Conservation (phyloP, 1,140 invertebrate genomes). For the Elymnias hypermnestra region DNA sequence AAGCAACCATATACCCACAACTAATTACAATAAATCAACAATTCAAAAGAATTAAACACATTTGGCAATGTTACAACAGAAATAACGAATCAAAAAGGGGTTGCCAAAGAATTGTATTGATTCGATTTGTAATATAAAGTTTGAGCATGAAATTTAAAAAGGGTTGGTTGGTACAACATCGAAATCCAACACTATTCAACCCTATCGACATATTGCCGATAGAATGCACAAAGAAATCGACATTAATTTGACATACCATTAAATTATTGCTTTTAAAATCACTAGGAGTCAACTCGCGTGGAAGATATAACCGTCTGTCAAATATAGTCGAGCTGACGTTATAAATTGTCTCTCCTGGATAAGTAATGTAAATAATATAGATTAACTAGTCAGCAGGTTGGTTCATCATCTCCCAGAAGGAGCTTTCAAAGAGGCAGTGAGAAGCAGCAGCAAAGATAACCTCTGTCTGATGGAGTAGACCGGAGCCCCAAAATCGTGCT, state of each 20-base stretch:
- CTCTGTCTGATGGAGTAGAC: no score
- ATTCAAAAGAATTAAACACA: constrained; percentile 33
- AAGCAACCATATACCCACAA: constrained; percentile 1
- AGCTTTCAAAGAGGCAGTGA: no score
- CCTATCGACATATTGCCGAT: constrained; percentile 70
- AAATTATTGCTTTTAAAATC: constrained; percentile 68
- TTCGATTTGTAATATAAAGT: constrained; percentile 69
- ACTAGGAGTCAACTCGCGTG: constrained; percentile 40
- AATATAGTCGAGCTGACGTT: no score
- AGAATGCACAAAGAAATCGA: constrained; percentile 47
- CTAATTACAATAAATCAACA: constrained; percentile 26
- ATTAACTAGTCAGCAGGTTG: no score
- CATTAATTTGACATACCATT: constrained; percentile 70
- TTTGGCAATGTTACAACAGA: constrained; percentile 34
- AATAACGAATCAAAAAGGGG: constrained; percentile 39
- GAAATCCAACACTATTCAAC: constrained; percentile 30
- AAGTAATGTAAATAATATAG: no score
- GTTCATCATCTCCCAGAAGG: no score
- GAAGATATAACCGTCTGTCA: constrained; percentile 52
- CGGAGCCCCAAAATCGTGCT: no score
- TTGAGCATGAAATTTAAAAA: constrained; percentile 56
- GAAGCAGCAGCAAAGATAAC: no score
- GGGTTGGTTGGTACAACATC: constrained; percentile 60
- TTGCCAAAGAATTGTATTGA: constrained; percentile 45
- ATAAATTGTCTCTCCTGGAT: no score